Evolutionary conservation across 2,797 vertebrate species (phyloP), one percentile per base, ranked within the genome.

Genomic region (Gila robusta): DNA sequence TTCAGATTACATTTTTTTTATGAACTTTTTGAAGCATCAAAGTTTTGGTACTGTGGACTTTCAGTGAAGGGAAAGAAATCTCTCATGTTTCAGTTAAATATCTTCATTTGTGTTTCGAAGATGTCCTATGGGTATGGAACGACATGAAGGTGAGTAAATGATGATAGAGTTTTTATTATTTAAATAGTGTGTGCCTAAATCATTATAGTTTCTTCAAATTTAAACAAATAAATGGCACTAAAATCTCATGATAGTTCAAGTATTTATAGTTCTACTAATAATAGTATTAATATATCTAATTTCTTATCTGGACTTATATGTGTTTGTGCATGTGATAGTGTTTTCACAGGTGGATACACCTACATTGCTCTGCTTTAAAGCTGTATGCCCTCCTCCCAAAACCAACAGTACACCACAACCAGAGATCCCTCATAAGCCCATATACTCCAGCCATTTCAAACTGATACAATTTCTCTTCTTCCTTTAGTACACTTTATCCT

Each of bases 301-400:
- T 26, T 26, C 59, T 62, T 64, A 26, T 64, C 11, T 64, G n/a
- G n/a, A 37, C 41, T 23, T 37, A 1, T 10, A 49, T 44, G 23
- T 54, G 21, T 62, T n/a, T 66, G 44, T 66, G 52, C 23, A 17
- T 56, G 28, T 62, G 35, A 64, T 32, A 37, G 21, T 59, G 32
- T 49, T 67, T 81, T 71, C 7, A 66, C 70, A 81, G 77, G 52
- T 86, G 79, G 52, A 73, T 56, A 77, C 71, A 80, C 81, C 64
- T 83, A 62, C 21, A 59, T 16, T 21, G 49, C 44, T 16, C 66
- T 82, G 49, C 21, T 83, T 28, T 54, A 79, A 81, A 85, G 72
- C 35, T 12, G 17, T 28, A 32, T 74, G 14, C n/a, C 37, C 77
- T 54, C 17, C 17, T 74, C 32, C 72, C 62, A 85, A 85, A 83